Evolutionary conservation across 2,797 vertebrate genomes (phyloP), one percentile per base, ranked within the genome.

Genomic region (Sebastes itinus): DNA sequence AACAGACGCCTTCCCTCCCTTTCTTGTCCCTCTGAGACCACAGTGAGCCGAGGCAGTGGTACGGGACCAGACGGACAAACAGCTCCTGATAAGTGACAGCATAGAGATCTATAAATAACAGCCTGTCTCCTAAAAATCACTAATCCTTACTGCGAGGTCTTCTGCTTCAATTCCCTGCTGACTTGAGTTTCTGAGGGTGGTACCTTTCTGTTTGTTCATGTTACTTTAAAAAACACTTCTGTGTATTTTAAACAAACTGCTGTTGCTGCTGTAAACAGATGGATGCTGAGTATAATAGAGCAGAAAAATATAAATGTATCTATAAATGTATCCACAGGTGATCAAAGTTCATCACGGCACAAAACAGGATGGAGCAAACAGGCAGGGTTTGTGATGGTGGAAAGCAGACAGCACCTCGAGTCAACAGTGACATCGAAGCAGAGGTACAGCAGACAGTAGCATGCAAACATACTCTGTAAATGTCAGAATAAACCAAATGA

Each of bases 21-120:
- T 97, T 97, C 90, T 97, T 96, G 78, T 97, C 97, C 80, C 97
- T 94, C 82, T 97, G 97, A 55, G 97, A 98, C 97, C 97, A 99
- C 30, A 97, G 85, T 0, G 96, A 97, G 25, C 97, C 97, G 62
- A 98, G 93, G 83, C 97, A 99, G 94, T 99, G 97, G 83, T 97
- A 97, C 28, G 97, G 97, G 18, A 98, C 95, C 86, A 99, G 92
- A n/a, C 94, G 95, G 60, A 98, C 93, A 89, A 99, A 99, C 63
- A 98, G 96, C 81, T 97, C 96, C 97, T 98, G 84, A 55, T 2
- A 61, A 23, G 54, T 9, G 49, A 62, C 22, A 10, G 10, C 18
- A 78, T 5, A 38, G 6, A 28, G 6, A 65, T 27, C 2, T 6
- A 3, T 28, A 16, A 59, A 56, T 25, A 46, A 72, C 11, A n/a